Percentiles rank a stretch among this genome's conserved stretches.
Conservation (phyloP, 2,797 vertebrate species). For the Monodelphis domestica region DNA sequence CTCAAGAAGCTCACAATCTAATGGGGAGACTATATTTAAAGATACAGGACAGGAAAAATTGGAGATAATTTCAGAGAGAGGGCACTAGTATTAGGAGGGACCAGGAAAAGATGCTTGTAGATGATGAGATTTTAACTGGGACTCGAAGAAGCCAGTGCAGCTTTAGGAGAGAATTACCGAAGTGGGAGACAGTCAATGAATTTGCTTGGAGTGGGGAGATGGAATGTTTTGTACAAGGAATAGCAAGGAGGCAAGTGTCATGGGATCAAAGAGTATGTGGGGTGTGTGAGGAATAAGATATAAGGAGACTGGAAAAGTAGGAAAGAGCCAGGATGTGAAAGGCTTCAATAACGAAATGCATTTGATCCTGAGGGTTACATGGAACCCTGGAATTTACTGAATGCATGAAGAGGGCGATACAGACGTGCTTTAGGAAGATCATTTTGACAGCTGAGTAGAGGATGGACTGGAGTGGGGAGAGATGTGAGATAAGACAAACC, state of each 20-base stretch:
- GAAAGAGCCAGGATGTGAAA: neutral
- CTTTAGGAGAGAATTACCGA: neutral
- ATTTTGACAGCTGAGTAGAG: neutral
- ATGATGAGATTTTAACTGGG: neutral
- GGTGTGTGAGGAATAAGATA: no score
- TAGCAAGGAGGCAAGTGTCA: neutral
- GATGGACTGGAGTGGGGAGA: no score
- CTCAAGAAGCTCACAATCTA: no score
- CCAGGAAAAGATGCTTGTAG: no score
- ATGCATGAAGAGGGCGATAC: neutral
- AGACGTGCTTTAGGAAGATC: neutral
- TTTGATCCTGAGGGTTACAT: neutral
- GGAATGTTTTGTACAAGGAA: neutral
- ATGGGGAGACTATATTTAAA: no score
- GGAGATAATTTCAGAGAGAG: no score
- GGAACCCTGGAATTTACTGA: neutral
- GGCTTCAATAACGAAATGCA: neutral
- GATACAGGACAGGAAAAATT: no score
- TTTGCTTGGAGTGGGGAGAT: neutral
- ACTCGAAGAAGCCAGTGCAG: neutral
- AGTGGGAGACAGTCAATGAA: neutral
- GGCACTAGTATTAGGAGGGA: no score
- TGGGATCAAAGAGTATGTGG: neutral
- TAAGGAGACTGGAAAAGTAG: neutral
- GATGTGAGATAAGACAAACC: no score